phyloP scores from a whole-genome alignment of 2,888 invertebrate species.

The Hermaeophaga mercurialis region DNA sequence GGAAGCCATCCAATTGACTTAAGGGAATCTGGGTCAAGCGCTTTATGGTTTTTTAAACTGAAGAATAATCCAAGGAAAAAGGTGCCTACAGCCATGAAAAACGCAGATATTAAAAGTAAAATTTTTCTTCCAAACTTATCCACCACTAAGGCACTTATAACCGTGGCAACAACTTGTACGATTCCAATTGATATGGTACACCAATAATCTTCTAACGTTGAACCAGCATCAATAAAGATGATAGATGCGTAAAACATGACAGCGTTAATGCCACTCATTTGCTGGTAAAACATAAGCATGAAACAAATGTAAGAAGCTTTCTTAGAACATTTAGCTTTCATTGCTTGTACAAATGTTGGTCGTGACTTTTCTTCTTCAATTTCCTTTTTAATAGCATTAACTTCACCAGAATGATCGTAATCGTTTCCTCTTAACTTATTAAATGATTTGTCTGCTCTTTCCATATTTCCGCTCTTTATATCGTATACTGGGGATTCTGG shows the following conservation, averaged over 20 bases:
- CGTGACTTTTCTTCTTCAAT: slow-evolving; percentile 61
- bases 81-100: slow-evolving; percentile 73
- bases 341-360: slow-evolving; percentile 62
- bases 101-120: slow-evolving; percentile 73
- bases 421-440: slow-evolving; percentile 72
- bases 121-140: slow-evolving; percentile 81
- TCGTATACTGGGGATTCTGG: slow-evolving; percentile 84
- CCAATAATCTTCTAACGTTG: slow-evolving; percentile 60
- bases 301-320: slow-evolving; percentile 74
- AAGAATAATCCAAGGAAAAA: slow-evolving; percentile 75
- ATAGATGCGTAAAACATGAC: slow-evolving; percentile 77
- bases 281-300: slow-evolving; percentile 86
- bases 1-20: slow-evolving; percentile 73
- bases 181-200: slow-evolving; percentile 64
- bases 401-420: slow-evolving; percentile 70
- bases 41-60: slow-evolving; percentile 54
- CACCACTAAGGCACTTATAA: slow-evolving; percentile 74
- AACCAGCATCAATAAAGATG: slow-evolving; percentile 73
- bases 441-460: slow-evolving; percentile 72
- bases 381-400: slow-evolving; percentile 53
- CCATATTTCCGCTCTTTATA: slow-evolving; percentile 66
- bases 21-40: slow-evolving; percentile 56
- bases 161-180: slow-evolving; percentile 79
- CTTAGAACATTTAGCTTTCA: slow-evolving; percentile 66
- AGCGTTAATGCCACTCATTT: slow-evolving; percentile 81